phyloP scores from a whole-genome alignment of 2,888 invertebrate species.

The Eustalomyia histrio region DNA sequence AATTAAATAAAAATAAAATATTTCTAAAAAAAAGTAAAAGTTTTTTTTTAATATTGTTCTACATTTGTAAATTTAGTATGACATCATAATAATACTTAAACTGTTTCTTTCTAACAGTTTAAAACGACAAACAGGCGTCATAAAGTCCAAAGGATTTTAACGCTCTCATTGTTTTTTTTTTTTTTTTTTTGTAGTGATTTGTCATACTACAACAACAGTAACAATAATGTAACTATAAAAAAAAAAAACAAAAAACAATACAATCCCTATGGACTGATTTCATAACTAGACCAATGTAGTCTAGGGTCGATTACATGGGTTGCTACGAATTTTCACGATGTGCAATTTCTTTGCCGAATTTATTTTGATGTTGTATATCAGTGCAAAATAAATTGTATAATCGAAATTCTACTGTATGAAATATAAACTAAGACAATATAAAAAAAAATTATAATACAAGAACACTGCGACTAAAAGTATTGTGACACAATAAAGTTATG shows the following conservation, averaged over 20 bases:
- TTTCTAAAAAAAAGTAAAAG: neutral
- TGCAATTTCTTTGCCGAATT: no score
- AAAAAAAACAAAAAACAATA: neutral
- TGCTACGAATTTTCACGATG: no score
- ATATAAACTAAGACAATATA: no score
- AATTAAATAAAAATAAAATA: neutral
- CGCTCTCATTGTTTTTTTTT: conserved; percentile 14
- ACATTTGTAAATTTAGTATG: conserved; percentile 21
- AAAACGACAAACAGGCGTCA: conserved; percentile 43
- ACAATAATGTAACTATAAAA: neutral
- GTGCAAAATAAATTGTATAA: no score
- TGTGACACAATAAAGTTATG: conserved; percentile 34
- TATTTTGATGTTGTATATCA: no score
- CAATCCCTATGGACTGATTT: neutral
- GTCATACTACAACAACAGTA: conserved; percentile 36
- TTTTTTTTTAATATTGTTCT: neutral
- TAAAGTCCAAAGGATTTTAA: conserved; percentile 52
- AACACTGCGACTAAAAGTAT: no score
- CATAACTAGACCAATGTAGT: neutral
- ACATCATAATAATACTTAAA: conserved; percentile 44
- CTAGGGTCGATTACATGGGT: neutral
- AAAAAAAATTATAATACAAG: no score
- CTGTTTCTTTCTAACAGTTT: conserved; percentile 7
- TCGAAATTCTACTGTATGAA: no score
- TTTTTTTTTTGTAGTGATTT: conserved; percentile 30